These are phyloP conservation scores for Diglossa cyanea DNA, from an alignment of 2,797 vertebrate genomes.

Conservation along the genomic window DNA sequence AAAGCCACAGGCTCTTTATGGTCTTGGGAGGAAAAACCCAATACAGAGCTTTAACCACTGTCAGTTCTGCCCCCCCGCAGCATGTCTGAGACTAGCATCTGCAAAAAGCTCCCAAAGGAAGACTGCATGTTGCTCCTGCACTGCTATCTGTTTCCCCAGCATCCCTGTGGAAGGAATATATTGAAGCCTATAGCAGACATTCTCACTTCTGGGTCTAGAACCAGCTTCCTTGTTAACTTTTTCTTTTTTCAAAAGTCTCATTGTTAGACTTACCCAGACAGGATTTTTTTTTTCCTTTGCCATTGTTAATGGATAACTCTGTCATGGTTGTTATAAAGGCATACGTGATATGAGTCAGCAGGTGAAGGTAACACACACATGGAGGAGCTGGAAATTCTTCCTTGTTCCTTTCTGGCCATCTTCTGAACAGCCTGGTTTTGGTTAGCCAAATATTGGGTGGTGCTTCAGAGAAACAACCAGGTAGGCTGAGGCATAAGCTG, in stretches of 20 bases:
- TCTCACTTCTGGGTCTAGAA: background rate
- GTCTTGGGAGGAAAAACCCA: background rate
- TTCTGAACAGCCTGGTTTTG: background rate
- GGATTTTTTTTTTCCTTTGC: background rate
- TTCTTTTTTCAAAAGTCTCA: background rate
- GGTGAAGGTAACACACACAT: background rate
- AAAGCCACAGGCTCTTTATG: background rate
- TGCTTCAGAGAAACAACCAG: background rate
- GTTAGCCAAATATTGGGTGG: background rate
- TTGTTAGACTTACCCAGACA: background rate
- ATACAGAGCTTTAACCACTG: background rate
- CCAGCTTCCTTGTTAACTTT: background rate
- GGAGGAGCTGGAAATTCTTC: background rate
- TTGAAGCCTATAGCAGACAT: background rate
- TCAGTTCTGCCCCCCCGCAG: background rate
- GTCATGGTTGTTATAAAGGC: background rate
- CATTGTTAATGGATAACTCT: conserved; percentile 7
- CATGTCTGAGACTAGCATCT: background rate
- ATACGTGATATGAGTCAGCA: background rate
- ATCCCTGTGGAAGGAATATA: background rate
- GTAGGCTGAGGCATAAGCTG: background rate
- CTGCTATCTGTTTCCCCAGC: background rate
- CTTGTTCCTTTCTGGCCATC: background rate
- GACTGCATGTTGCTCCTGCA: background rate
- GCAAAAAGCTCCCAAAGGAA: background rate